Evolutionary conservation across 2,888 invertebrate genomes (phyloP).

Genomic region (Parelbella ahira): DNA sequence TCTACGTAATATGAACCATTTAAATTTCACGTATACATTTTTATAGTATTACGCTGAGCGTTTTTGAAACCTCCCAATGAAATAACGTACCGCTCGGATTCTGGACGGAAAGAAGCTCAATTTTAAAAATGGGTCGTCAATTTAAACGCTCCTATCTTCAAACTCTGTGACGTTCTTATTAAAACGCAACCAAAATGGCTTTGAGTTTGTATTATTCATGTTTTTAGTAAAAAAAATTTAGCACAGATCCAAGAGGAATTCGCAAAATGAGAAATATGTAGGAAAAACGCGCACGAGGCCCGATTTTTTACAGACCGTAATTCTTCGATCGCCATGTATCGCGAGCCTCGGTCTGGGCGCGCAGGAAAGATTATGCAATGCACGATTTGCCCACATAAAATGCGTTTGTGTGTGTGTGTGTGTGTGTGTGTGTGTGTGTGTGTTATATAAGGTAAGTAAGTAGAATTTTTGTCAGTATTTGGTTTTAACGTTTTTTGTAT

Average conservation of each 20-base stretch:
- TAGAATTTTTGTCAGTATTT: too few species aligned
- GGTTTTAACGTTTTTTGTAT: too few species aligned
- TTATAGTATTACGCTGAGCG: too few species aligned
- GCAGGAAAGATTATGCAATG: constrained; percentile 23
- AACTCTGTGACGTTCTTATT: constrained; percentile 20
- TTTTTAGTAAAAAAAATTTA: constrained; percentile 25
- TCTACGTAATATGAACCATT: too few species aligned
- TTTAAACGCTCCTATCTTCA: constrained; percentile 6
- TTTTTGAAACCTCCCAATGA: too few species aligned
- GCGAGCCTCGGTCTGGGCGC: constrained; percentile 17
- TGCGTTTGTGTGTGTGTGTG: too few species aligned
- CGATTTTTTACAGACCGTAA: constrained; percentile 24
- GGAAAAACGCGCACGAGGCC: constrained; percentile 21
- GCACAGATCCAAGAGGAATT: constrained; percentile 24
- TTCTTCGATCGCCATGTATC: constrained; percentile 25
- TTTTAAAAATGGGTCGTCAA: constrained; percentile 8
- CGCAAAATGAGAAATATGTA: constrained; percentile 25
- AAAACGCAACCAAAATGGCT: constrained; percentile 20
- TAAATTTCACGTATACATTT: too few species aligned
- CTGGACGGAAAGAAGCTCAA: constrained; percentile 1
- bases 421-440: too few species aligned
- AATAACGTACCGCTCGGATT: constrained; percentile 2
- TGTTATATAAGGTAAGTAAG: not conserved
- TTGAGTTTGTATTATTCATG: constrained; percentile 14
- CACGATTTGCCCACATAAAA: constrained; percentile 22